These are phyloP conservation scores for Sapajus apella DNA, from an alignment of 2,113 vertebrate species.

Conservation along the genomic window DNA sequence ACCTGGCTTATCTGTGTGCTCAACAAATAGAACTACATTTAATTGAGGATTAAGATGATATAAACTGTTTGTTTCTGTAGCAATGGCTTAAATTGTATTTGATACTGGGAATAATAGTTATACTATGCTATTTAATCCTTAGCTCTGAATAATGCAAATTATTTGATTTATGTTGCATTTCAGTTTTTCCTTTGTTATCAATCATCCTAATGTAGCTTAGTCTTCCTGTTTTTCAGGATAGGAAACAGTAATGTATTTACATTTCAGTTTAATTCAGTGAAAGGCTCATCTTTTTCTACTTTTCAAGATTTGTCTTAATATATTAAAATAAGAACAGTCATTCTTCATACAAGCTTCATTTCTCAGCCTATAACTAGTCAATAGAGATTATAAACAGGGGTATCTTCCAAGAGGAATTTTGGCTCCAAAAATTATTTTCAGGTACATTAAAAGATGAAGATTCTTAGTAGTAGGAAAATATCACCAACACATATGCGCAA, in stretches of 20 bases:
- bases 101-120: background rate
- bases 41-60: background rate
- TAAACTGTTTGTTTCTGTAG: background rate
- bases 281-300: background rate
- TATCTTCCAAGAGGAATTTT: background rate
- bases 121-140: background rate
- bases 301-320: background rate
- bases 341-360: background rate
- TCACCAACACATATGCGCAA: conserved; percentile 50
- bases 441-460: conserved; percentile 26
- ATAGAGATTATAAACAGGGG: background rate
- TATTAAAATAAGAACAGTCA: background rate
- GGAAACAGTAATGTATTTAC: background rate
- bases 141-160: background rate
- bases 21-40: background rate
- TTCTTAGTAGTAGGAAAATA: conserved; percentile 35
- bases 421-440: conserved; percentile 48
- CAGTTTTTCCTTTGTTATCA: background rate
- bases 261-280: background rate
- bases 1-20: background rate
- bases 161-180: conserved; percentile 1
- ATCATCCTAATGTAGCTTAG: background rate
- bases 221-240: conserved; percentile 8
- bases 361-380: background rate
- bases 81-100: background rate